Evolutionary conservation across 2,888 invertebrate genomes (phyloP), one percentile per base, ranked within the genome.

Genomic region (Hypena proboscidalis): DNA sequence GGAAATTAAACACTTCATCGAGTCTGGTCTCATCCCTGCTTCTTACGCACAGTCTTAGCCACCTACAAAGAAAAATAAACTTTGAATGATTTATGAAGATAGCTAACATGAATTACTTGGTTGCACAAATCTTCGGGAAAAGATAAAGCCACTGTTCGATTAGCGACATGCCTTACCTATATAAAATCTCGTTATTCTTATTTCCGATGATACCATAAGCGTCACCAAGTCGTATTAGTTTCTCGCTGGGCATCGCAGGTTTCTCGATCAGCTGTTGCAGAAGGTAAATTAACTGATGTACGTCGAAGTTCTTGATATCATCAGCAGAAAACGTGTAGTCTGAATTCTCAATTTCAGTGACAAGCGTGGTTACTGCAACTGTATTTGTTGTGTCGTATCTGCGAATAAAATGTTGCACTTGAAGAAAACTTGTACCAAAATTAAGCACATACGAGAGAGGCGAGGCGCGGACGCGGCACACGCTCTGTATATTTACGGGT

Each of bases 161-260:
- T 5, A 10, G 4, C 8, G 6, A 5, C 25, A 25, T 5, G 5
- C n/a, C 7, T 26, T 38, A 77, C 75, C 80, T 76, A 45, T 74
- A 81, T 9, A 92, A 92, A 35, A 98, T 95, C 87, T 98, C 98
- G 0, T 94, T 91, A 79, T 98, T 98, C 59, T 93, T 92, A 2
- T 92, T 92, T 0, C 76, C 74, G 35, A 92, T 92, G 43, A 98
- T 85, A 14, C 92, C 87, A 76, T 97, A 97, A 0, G 92, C 77
- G 0, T 88, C 75, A 21, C 76, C 80, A 1, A 82, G 32, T 0
- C 19, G 25, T 0, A 30, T 35, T 7, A 94, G 75, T 63, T 93
- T 94, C 0, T 83, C 80, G 1, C 94, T 46, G 0, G 93, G 69
- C 17, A 94, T 63, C 0, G 92, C 81, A 0, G 85, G 57, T 0